Conservation (phyloP, 92 coral and sea anemone species). For the Parazoanthus darwini region DNA sequence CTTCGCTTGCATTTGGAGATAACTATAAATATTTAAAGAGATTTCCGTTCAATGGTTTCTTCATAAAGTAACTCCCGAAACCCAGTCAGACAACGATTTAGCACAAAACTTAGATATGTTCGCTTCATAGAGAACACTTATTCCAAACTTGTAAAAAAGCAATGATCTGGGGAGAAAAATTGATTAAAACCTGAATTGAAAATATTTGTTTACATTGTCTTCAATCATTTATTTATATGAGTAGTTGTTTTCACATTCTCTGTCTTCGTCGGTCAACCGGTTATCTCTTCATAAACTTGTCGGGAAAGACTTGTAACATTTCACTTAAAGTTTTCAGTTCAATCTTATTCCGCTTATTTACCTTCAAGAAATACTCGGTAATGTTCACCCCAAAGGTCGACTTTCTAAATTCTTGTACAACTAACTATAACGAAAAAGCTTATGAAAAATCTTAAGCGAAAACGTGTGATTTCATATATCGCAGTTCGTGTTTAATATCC, state of each 20-base stretch:
- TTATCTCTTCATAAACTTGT: not conserved
- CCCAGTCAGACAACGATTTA: not conserved
- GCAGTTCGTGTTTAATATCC: not conserved
- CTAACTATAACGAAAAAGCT: not conserved
- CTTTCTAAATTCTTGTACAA: not conserved
- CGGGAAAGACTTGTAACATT: not conserved
- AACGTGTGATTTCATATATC: not conserved
- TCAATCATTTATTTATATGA: not conserved
- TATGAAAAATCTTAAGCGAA: not conserved
- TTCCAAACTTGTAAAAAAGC: not conserved
- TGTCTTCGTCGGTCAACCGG: not conserved
- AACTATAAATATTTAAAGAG: constrained; percentile 28
- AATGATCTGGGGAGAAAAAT: not conserved
- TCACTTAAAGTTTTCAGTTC: not conserved
- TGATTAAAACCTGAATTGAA: not conserved
- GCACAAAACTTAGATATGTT: not conserved
- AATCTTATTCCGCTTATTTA: not conserved
- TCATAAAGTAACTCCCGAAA: not conserved
- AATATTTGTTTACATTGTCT: constrained; percentile 5
- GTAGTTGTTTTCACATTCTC: constrained; percentile 16
- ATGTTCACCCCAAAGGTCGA: not conserved
- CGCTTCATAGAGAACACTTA: not conserved
- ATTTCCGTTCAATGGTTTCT: not conserved
- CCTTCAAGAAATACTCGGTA: not conserved
- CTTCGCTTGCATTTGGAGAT: constrained; percentile 16